Conservation (phyloP, 2,113 vertebrate genomes). For the Callopanchax toddi region DNA sequence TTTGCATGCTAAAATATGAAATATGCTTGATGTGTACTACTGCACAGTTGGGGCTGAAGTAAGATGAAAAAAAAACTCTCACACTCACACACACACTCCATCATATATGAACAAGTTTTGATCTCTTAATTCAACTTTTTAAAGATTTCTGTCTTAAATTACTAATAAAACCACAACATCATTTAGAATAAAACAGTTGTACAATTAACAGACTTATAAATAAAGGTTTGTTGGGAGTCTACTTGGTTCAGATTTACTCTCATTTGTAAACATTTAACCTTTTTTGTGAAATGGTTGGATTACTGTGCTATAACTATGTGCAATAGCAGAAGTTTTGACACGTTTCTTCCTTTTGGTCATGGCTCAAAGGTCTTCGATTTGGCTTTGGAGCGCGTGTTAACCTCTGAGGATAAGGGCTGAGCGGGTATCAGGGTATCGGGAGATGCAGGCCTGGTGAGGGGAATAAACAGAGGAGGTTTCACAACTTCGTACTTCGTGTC, state of each 20-base stretch:
- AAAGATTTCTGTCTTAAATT: neutral
- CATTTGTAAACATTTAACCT: constrained; percentile 18
- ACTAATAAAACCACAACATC: too few relatives aligned
- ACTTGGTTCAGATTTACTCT: neutral
- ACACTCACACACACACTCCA: too few relatives aligned
- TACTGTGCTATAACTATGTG: neutral
- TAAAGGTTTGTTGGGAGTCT: neutral
- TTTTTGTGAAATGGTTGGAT: too few relatives aligned
- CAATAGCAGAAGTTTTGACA: too few relatives aligned
- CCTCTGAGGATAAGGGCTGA: constrained; percentile 55
- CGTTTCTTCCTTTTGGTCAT: constrained; percentile 16
- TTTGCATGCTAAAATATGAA: neutral
- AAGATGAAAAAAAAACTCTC: too few relatives aligned
- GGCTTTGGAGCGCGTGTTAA: constrained; percentile 76
- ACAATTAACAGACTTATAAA: neutral
- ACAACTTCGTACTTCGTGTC: constrained; percentile 44
- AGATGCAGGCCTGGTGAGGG: constrained; percentile 36
- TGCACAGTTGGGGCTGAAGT: too few relatives aligned
- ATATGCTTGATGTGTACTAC: neutral
- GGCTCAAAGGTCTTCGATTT: constrained; percentile 68
- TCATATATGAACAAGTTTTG: too few relatives aligned
- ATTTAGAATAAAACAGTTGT: constrained; percentile 14
- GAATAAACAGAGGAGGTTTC: constrained; percentile 62
- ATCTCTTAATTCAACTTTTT: neutral
- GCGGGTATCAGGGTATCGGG: constrained; percentile 23